phyloP scores from a whole-genome alignment of 2,797 vertebrate genomes.

The Geotrypetes seraphini region DNA sequence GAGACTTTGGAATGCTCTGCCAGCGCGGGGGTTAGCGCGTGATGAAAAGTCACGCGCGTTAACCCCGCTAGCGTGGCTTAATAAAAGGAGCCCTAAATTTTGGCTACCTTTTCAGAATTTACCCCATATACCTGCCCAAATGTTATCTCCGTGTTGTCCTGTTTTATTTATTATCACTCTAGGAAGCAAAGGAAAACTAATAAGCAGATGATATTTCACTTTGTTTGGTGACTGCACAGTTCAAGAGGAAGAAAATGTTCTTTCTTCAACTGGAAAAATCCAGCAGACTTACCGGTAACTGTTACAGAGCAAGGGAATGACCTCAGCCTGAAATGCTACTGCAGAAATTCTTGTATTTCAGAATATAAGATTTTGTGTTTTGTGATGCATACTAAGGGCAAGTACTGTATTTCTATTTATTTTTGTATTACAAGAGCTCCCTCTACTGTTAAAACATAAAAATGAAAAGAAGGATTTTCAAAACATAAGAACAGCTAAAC shows the following conservation, averaged over 20 bases:
- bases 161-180: background rate
- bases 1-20: no score
- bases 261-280: background rate
- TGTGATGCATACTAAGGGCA: background rate
- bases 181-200: background rate
- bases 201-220: background rate
- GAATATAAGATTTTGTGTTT: no score
- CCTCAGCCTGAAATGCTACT: background rate
- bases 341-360: background rate
- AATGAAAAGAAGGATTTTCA: no score
- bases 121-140: no score
- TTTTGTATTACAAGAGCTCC: constrained; percentile 1
- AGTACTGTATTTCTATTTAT: no score
- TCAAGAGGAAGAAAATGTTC: constrained; percentile 1
- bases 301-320: background rate
- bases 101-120: no score
- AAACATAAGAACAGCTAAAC: no score
- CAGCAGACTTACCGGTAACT: background rate
- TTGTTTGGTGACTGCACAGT: background rate
- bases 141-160: no score
- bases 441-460: background rate
- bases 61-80: no score
- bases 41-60: no score
- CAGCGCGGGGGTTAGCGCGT: no score
- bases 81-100: no score